phyloP scores from a whole-genome alignment of 2,797 vertebrate genomes.

The Craterocephalus amniculus region DNA sequence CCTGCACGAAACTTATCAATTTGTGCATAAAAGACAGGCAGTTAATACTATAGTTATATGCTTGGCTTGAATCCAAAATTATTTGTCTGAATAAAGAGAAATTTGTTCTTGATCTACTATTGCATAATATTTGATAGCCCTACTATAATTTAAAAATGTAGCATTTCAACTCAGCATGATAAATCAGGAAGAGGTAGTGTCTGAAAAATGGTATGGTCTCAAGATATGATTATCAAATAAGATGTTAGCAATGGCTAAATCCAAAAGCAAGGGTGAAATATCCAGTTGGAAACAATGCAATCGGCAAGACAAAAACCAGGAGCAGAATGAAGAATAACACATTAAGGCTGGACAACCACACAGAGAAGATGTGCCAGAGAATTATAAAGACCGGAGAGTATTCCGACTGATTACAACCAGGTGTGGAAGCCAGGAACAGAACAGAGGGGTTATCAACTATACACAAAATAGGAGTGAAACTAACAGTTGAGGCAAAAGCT shows the following conservation, averaged over 20 bases:
- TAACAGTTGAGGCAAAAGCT: not conserved
- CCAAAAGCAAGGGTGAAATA: no score
- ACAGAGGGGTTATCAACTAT: not conserved
- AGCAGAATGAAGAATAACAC: no score
- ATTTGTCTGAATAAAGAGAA: not conserved
- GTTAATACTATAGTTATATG: not conserved
- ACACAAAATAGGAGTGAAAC: not conserved
- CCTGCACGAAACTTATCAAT: conserved; percentile 14
- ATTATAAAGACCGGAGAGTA: not conserved
- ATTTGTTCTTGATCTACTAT: no score
- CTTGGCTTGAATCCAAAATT: not conserved
- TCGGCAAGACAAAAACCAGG: no score
- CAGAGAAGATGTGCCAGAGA: not conserved
- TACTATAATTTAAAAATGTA: no score
- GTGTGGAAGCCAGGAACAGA: not conserved
- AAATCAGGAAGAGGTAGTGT: no score
- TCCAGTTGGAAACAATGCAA: no score
- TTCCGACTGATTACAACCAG: not conserved
- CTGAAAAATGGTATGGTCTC: no score
- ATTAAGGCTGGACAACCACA: not conserved
- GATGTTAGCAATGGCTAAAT: no score
- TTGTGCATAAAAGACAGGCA: conserved; percentile 11
- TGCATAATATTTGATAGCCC: no score
- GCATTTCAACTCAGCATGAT: no score
- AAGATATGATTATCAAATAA: no score